phyloP scores from a whole-genome alignment of 2,113 vertebrate genomes.

The Oncorhynchus nerka region DNA sequence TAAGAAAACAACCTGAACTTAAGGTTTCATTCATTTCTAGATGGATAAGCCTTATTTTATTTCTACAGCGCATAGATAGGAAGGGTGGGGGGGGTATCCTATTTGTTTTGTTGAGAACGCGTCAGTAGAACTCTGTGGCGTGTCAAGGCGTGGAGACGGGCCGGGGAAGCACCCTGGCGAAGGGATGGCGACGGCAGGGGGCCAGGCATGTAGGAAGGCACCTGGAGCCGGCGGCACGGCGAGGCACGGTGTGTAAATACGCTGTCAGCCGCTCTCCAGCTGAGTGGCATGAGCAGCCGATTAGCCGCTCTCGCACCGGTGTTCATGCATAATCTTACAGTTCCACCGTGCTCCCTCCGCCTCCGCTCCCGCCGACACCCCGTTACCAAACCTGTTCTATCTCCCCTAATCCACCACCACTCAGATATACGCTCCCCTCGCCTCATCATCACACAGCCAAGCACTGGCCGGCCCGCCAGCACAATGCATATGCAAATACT shows the following conservation, averaged over 20 bases:
- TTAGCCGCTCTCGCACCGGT: slow-evolving; percentile 86
- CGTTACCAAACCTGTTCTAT: slow-evolving; percentile 75
- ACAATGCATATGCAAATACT: slow-evolving; percentile 60
- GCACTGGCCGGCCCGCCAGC: neutral
- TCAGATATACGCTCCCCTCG: slow-evolving; percentile 35
- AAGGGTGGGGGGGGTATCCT: neutral
- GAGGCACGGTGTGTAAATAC: slow-evolving; percentile 79
- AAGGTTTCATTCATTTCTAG: too few relatives aligned
- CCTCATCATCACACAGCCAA: slow-evolving; percentile 74
- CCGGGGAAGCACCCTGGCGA: neutral
- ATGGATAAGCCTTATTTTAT: too few relatives aligned
- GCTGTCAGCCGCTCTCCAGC: slow-evolving; percentile 89
- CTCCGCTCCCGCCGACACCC: slow-evolving; percentile 30
- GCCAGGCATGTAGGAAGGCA: neutral
- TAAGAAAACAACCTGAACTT: too few relatives aligned
- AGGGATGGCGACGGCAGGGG: neutral
- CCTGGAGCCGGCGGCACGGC: slow-evolving; percentile 42
- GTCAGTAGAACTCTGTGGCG: neutral
- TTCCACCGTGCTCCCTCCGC: slow-evolving; percentile 78
- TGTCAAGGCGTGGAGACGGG: neutral
- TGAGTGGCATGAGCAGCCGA: slow-evolving; percentile 94
- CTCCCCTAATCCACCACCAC: slow-evolving; percentile 64
- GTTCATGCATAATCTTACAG: slow-evolving; percentile 85
- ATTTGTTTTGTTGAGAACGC: neutral
- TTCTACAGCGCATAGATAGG: neutral